Conservation (phyloP, 1,140 invertebrate species). For the Cyphomyrmex costatus region DNA sequence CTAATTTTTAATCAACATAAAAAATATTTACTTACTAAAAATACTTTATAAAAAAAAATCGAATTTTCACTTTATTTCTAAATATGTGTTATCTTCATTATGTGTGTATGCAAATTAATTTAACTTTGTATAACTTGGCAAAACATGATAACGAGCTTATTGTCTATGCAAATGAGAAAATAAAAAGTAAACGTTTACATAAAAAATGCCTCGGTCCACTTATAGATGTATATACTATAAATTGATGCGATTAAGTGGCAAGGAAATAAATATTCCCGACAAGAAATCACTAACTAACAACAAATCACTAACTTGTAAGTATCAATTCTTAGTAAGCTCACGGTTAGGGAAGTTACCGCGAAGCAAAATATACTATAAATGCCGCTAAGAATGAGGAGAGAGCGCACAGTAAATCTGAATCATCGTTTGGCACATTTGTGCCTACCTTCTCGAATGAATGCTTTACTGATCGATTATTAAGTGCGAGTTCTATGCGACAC, state of each 20-base stretch:
- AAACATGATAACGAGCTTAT: not conserved
- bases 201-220: too few relatives aligned
- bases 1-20: not conserved
- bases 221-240: not conserved
- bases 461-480: conserved; percentile 79
- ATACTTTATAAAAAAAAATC: not conserved
- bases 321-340: conserved; percentile 39
- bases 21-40: conserved; percentile 1
- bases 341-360: conserved; percentile 50
- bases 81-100: not conserved
- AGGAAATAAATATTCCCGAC: conserved; percentile 67
- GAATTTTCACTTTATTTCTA: not conserved
- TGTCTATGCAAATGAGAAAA: not conserved
- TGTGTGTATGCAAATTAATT: not conserved
- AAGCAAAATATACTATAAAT: conserved; percentile 70
- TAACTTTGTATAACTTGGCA: not conserved
- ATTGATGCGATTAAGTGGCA: conserved; percentile 37
- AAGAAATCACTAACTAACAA: conserved; percentile 61
- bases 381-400: conserved; percentile 64
- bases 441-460: conserved; percentile 80
- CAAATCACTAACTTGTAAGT: too few relatives aligned
- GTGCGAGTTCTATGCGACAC: conserved; percentile 54
- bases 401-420: conserved; percentile 79
- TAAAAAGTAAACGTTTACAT: not conserved
- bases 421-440: conserved; percentile 78